Evolutionary conservation across 2,113 vertebrate species (phyloP), one percentile per base, ranked within the genome.

Genomic region (Rhagologus leucostigma): DNA sequence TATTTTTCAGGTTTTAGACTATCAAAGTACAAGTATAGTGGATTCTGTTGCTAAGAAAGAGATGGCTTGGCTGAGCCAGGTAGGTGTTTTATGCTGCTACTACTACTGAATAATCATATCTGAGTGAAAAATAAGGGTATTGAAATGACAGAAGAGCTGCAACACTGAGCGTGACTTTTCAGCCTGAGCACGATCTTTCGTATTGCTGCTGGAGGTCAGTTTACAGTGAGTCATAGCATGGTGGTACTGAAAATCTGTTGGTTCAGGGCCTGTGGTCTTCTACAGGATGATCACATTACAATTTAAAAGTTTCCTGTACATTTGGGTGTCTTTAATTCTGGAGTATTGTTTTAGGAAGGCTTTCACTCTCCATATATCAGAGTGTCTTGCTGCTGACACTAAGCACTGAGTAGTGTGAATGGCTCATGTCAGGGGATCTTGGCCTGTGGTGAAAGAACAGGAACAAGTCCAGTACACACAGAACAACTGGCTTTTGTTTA

Each of bases 401-500:
- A 60, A 95, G 68, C 77, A 62, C 91, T 60, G 92, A 87, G 75
- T 90, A 89, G 84, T 44, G 85, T 85, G 87, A 96, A 83, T 83
- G 91, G 88, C 68, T 92, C 69, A 37, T 88, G 97, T 92, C 70
- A 93, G 91, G 84, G 79, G 80, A 93, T 84, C 93, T 95, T 93
- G 91, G 89, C 90, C 76, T 93, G 83, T 87, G 91, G 91, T 93
- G 82, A 84, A 94, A 86, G 92, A 94, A 62, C 81, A 96, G 93
- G 89, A 96, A 64, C 64, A 79, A 70, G 84, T 95, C 93, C 95
- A 97, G 92, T 42, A 67, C 83, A 93, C 30, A 14, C 93, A 96
- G 92, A 96, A 95, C 89, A 97, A 84, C 89, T 73, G 71, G 27
- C 92, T 96, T 93, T 95, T 98, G 92, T 97, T 97, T 97, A 92